Percentiles rank a stretch among this genome's conserved stretches.
These are phyloP conservation scores for Lepisosteus osseus DNA, from an alignment of 2,113 vertebrate species.

Conservation along the genomic window DNA sequence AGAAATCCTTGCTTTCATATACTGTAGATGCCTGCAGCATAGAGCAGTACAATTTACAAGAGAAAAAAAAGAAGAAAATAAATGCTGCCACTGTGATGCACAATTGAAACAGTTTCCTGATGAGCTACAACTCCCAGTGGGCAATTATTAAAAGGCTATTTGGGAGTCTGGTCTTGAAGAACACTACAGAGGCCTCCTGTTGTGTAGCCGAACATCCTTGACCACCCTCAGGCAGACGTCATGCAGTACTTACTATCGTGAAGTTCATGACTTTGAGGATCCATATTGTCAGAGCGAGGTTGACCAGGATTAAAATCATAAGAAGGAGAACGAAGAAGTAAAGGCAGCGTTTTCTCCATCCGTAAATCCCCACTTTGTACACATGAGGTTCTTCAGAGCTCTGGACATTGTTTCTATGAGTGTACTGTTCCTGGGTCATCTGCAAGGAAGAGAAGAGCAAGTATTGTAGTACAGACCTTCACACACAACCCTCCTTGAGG, in stretches of 20 bases:
- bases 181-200: background rate
- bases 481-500: too few species aligned
- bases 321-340: constrained; percentile 97
- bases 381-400: constrained; percentile 88
- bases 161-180: background rate
- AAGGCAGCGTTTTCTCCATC: constrained; percentile 98
- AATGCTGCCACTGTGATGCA: constrained; percentile 18
- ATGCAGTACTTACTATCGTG: constrained; percentile 87
- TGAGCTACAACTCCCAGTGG: background rate
- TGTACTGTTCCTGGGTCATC: constrained; percentile 98
- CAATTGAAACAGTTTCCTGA: constrained; percentile 19
- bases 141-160: constrained; percentile 21
- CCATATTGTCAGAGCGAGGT: constrained; percentile 98
- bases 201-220: background rate
- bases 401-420: constrained; percentile 88
- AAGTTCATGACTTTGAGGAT: constrained; percentile 99
- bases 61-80: constrained; percentile 6
- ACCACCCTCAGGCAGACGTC: background rate
- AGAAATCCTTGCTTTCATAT: too few species aligned
- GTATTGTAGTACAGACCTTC: too few species aligned
- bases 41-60: background rate
- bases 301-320: constrained; percentile 98
- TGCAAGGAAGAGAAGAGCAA: constrained; percentile 50
- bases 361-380: constrained; percentile 98
- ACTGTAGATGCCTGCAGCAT: background rate